phyloP scores from a whole-genome alignment of 2,797 vertebrate species.

The Halcyon chelicuti region DNA sequence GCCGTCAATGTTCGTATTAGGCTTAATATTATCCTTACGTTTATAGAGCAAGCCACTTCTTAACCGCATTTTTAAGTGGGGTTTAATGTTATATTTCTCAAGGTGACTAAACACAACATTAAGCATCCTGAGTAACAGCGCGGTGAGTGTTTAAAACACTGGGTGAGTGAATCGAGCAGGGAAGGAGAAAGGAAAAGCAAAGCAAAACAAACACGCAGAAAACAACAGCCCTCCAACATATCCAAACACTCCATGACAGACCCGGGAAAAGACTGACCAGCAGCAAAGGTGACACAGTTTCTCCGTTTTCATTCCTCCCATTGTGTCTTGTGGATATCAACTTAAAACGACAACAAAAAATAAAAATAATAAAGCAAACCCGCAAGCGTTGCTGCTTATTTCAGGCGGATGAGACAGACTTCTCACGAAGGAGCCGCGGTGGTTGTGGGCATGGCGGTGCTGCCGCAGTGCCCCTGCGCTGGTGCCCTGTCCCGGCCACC shows the following conservation, averaged over 20 bases:
- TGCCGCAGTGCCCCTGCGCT: rapidly evolving
- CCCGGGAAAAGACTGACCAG: background rate
- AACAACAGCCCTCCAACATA: background rate
- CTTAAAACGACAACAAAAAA: background rate
- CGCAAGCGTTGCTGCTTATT: background rate
- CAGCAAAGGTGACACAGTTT: background rate
- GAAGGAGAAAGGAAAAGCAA: background rate
- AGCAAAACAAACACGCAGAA: background rate
- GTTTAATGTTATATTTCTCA: conserved; percentile 67
- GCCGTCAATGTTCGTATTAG: conserved; percentile 65
- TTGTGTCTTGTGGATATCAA: rapidly evolving
- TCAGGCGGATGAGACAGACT: background rate
- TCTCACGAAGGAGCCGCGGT: rapidly evolving
- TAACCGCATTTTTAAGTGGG: conserved; percentile 60
- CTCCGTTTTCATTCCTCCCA: background rate
- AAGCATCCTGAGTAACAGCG: conserved; percentile 24
- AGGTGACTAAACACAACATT: conserved; percentile 56
- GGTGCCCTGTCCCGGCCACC: rapidly evolving
- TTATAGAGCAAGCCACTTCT: conserved; percentile 69
- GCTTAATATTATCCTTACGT: conserved; percentile 68
- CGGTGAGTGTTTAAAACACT: background rate
- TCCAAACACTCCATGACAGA: background rate
- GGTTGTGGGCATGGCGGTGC: rapidly evolving
- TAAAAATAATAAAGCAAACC: background rate
- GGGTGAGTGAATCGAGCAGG: background rate